A percentile compares a stretch with the other conserved stretches of the same genome.
Conservation (phyloP, 2,888 invertebrate species). For the Phaedon cochleariae region DNA sequence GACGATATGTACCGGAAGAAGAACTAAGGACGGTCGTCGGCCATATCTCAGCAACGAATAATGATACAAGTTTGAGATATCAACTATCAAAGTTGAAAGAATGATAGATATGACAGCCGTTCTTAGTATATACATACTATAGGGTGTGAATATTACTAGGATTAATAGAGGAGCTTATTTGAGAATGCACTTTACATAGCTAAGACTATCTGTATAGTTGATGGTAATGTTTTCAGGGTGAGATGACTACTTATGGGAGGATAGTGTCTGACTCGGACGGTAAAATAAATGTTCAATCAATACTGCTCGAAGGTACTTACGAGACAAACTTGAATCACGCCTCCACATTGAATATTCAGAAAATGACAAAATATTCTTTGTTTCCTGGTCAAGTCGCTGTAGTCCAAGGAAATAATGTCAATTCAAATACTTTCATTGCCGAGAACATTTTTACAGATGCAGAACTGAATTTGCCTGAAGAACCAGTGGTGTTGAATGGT, state of each 20-base stretch:
- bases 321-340: constrained; percentile 62
- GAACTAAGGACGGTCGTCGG: too few relatives aligned
- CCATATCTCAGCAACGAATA: too few relatives aligned
- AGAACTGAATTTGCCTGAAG: constrained; percentile 58
- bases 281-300: constrained; percentile 74
- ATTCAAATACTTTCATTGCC: constrained; percentile 73
- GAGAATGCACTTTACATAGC: too few relatives aligned
- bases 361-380: constrained; percentile 70
- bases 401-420: constrained; percentile 76
- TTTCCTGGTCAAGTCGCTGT: constrained; percentile 85
- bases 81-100: too few relatives aligned
- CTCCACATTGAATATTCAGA: constrained; percentile 62
- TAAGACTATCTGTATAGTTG: too few relatives aligned
- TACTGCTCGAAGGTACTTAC: constrained; percentile 74
- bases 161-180: too few relatives aligned
- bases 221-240: constrained; percentile 44
- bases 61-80: too few relatives aligned
- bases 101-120: too few relatives aligned
- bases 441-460: constrained; percentile 72
- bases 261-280: constrained; percentile 80
- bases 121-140: too few relatives aligned
- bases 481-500: constrained; percentile 60
- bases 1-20: too few relatives aligned
- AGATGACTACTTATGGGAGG: constrained; percentile 68
- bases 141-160: too few relatives aligned